Percentiles rank a stretch among this genome's conserved stretches.
phyloP scores from a whole-genome alignment of 2,797 vertebrate genomes.

The Hozukius guyotensis region DNA sequence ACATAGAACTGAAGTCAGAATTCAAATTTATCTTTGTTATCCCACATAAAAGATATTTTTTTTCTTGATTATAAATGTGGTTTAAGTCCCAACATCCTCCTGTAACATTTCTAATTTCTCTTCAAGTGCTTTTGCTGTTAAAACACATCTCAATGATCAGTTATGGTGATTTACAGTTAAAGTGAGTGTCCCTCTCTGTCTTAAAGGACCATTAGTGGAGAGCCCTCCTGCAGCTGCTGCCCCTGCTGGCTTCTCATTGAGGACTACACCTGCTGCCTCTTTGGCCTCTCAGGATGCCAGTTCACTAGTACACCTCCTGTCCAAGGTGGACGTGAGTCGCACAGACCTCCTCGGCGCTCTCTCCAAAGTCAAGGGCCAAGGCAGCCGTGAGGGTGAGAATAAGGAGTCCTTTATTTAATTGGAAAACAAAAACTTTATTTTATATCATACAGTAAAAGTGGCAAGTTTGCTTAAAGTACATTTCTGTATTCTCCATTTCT shows the following conservation, averaged over 20 bases:
- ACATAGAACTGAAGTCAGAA: neutral
- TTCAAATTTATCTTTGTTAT: neutral
- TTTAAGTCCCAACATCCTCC: neutral
- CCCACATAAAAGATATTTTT: no score
- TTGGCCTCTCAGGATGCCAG: conserved; percentile 75
- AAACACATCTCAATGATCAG: neutral
- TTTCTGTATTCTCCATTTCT: conserved; percentile 2
- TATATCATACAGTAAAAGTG: neutral
- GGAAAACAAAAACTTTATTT: neutral
- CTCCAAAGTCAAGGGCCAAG: conserved; percentile 88
- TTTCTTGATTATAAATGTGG: neutral
- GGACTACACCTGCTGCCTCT: conserved; percentile 67
- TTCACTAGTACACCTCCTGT: conserved; percentile 90
- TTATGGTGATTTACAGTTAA: neutral
- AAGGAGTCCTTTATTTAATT: neutral
- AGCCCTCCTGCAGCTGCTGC: conserved; percentile 66
- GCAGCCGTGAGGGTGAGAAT: conserved; percentile 87
- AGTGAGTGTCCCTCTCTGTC: conserved; percentile 4
- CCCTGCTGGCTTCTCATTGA: conserved; percentile 51
- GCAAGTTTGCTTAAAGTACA: neutral
- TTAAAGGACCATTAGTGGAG: conserved; percentile 57
- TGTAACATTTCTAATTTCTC: neutral
- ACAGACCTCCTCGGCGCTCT: conserved; percentile 92
- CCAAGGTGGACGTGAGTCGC: conserved; percentile 92
- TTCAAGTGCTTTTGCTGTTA: neutral